A percentile compares a stretch with the other conserved stretches of the same genome.
phyloP scores from a whole-genome alignment of 2,797 vertebrate species.

The Falco biarmicus region DNA sequence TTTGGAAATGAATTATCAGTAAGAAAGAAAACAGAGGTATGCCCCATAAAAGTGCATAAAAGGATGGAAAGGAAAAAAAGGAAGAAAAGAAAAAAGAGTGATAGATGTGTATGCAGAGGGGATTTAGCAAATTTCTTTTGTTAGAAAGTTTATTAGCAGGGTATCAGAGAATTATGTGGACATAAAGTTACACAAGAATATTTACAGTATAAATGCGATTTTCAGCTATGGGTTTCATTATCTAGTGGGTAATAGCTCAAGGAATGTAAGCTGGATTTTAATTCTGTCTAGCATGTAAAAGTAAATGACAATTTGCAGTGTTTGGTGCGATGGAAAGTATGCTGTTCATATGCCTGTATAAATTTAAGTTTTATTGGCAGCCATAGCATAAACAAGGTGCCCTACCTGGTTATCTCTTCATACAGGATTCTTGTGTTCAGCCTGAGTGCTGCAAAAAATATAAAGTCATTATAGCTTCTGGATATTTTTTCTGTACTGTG shows the following conservation, averaged over 20 bases:
- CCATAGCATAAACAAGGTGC: neutral
- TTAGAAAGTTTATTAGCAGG: conserved; percentile 20
- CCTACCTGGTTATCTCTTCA: conserved; percentile 16
- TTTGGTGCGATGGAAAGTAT: neutral
- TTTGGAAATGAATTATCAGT: neutral
- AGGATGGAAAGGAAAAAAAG: neutral
- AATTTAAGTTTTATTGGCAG: conserved; percentile 5
- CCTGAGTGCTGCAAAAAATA: conserved; percentile 9
- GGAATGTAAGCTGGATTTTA: conserved; percentile 18
- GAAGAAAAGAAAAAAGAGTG: neutral
- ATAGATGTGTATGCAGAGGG: neutral
- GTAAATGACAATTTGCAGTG: conserved; percentile 1
- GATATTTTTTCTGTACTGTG: conserved; percentile 58
- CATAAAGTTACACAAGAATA: conserved; percentile 10
- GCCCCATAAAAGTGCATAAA: neutral
- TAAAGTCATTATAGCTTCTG: conserved; percentile 55
- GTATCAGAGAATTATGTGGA: neutral
- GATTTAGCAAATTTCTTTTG: neutral
- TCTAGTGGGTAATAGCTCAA: neutral
- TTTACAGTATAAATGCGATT: conserved; percentile 28
- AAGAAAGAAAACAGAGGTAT: neutral
- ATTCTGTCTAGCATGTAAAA: conserved; percentile 12
- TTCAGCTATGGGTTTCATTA: conserved; percentile 13
- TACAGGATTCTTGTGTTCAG: conserved; percentile 15
- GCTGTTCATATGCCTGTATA: neutral